Percentiles rank a stretch among this genome's conserved stretches.
Conservation (phyloP, 2,888 invertebrate genomes). For the Drosophila quinaria region DNA sequence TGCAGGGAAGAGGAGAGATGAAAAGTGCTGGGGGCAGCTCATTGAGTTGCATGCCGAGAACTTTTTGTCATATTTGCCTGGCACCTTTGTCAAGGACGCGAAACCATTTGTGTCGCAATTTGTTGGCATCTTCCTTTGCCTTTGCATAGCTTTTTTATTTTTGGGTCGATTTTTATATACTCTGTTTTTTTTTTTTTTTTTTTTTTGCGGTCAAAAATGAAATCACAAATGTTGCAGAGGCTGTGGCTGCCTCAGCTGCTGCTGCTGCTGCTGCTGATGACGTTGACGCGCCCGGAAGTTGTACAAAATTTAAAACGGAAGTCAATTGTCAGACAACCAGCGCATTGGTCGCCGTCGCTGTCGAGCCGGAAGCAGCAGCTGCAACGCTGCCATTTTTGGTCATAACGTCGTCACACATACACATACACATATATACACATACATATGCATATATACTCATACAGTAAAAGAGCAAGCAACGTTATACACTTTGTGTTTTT, state of each 20-base stretch:
- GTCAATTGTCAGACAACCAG: conserved; percentile 76
- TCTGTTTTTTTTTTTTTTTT: conserved; percentile 10
- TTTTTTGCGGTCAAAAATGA: conserved; percentile 28
- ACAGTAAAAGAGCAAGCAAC: neutral
- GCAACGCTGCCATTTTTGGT: conserved; percentile 49
- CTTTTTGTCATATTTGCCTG: conserved; percentile 56
- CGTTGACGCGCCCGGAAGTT: conserved; percentile 67
- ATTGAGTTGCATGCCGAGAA: conserved; percentile 56
- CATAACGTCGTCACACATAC: conserved; percentile 41
- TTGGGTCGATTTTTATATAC: neutral
- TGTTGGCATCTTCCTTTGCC: conserved; percentile 24
- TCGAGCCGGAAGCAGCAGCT: conserved; percentile 73
- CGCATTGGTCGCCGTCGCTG: conserved; percentile 60
- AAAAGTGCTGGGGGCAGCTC: conserved; percentile 12
- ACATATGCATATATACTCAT: conserved; percentile 2
- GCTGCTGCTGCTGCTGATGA: conserved; percentile 21
- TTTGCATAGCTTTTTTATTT: neutral
- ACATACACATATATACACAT: conserved; percentile 11
- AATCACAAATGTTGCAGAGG: conserved; percentile 19
- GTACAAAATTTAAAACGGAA: conserved; percentile 79
- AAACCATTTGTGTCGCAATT: conserved; percentile 23
- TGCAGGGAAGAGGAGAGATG: neutral
- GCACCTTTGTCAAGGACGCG: conserved; percentile 74
- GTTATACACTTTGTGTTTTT: conserved; percentile 9
- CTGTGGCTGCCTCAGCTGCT: conserved; percentile 12